A percentile compares a stretch with the other conserved stretches of the same genome.
Conservation (phyloP, 2,797 vertebrate species). For the Xenops minutus region DNA sequence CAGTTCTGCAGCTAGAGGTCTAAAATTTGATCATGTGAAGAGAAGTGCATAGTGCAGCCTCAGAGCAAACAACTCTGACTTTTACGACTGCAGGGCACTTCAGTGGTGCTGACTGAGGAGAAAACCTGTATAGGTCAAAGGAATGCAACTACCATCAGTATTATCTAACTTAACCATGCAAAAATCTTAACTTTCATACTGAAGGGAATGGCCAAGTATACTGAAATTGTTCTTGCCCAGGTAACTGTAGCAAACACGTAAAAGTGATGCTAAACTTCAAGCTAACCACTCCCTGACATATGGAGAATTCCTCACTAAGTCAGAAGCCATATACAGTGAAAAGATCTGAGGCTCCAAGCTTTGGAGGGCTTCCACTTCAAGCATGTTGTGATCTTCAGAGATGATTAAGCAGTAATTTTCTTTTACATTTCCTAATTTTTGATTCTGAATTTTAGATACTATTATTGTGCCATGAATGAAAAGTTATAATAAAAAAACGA, state of each 20-base stretch:
- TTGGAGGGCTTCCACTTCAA: not conserved
- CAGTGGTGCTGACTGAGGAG: rapidly evolving
- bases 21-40: not conserved
- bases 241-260: not conserved
- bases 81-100: not conserved
- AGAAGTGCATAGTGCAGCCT: not conserved
- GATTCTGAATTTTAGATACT: not conserved
- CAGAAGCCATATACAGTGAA: not conserved
- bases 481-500: not conserved
- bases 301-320: rapidly evolving
- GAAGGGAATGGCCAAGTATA: not conserved
- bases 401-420: not conserved
- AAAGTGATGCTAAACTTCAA: not conserved
- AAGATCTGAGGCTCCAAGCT: not conserved
- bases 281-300: not conserved
- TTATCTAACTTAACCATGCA: not conserved
- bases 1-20: not conserved
- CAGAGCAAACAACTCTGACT: not conserved
- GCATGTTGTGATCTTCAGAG: not conserved
- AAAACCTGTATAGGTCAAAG: not conserved
- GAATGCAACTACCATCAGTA: not conserved
- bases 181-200: not conserved
- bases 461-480: not conserved
- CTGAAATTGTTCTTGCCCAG: not conserved
- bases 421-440: not conserved